These are phyloP conservation scores for Embiotoca jacksoni DNA, from an alignment of 2,113 vertebrate genomes.

Conservation along the genomic window DNA sequence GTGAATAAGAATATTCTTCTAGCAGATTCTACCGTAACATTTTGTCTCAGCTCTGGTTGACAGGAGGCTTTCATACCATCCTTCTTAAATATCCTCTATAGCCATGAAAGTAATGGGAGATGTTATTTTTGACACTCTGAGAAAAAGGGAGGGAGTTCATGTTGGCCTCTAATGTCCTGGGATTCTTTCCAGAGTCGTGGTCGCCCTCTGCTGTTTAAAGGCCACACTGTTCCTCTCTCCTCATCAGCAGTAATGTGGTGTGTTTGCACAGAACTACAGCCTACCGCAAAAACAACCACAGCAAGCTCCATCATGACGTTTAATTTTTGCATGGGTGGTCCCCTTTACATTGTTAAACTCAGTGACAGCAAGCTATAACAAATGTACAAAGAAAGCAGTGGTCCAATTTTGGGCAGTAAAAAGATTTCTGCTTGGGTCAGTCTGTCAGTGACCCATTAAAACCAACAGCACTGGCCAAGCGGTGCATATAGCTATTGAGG, in stretches of 20 bases:
- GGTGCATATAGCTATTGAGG: conserved; percentile 50
- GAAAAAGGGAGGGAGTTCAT: conserved; percentile 64
- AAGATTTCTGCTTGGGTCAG: conserved; percentile 60
- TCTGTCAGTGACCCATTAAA: conserved; percentile 71
- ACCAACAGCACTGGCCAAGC: conserved; percentile 50
- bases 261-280: conserved; percentile 53
- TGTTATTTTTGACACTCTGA: conserved; percentile 81
- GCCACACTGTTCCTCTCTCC: conserved; percentile 1
- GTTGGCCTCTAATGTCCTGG: conserved; percentile 53
- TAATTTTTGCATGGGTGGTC: conserved; percentile 79
- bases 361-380: conserved; percentile 49
- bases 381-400: conserved; percentile 54
- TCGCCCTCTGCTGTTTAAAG: conserved; percentile 74
- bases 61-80: conserved; percentile 74
- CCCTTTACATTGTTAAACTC: conserved; percentile 74
- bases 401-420: conserved; percentile 54
- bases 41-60: conserved; percentile 61
- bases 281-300: conserved; percentile 55
- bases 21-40: conserved; percentile 60
- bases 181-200: conserved; percentile 60
- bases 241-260: conserved; percentile 53
- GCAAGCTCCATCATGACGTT: conserved; percentile 58
- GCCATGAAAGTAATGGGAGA: conserved; percentile 77
- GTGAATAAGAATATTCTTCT: conserved; percentile 54
- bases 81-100: conserved; percentile 76